Percentiles rank a stretch among this genome's conserved stretches.
phyloP scores from a whole-genome alignment of 1,140 invertebrate genomes.

The Drosophila pseudoananassae region DNA sequence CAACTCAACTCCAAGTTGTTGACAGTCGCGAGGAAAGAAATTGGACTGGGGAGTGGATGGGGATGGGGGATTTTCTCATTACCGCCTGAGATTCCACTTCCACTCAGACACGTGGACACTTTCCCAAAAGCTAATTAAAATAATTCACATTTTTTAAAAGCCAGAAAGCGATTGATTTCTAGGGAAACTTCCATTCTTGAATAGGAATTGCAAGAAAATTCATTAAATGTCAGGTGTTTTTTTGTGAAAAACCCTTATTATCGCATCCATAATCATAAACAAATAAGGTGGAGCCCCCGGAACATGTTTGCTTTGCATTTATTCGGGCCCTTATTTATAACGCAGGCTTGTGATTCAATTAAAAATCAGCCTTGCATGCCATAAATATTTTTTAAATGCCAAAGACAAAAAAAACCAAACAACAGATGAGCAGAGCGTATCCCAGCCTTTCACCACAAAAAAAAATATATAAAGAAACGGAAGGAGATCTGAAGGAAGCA shows the following conservation, averaged over 20 bases:
- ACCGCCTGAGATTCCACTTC: constrained; percentile 5
- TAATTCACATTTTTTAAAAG: constrained; percentile 10
- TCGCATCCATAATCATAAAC: constrained; percentile 29
- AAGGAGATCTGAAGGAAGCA: constrained; percentile 23
- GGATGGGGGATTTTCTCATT: constrained; percentile 40
- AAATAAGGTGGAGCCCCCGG: constrained; percentile 24
- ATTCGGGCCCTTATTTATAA: constrained; percentile 11
- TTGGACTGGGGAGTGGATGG: too few relatives aligned
- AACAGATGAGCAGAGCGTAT: constrained; percentile 21
- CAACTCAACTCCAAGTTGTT: constrained; percentile 25
- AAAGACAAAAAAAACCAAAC: constrained; percentile 16
- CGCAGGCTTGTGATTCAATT: constrained; percentile 44
- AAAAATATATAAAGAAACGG: constrained; percentile 21
- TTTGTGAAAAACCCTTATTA: not conserved
- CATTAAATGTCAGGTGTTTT: not conserved
- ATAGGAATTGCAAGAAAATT: not conserved
- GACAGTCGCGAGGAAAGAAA: constrained; percentile 9
- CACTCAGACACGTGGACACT: constrained; percentile 41
- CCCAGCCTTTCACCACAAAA: constrained; percentile 28
- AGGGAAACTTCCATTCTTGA: too few relatives aligned
- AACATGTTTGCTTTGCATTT: constrained; percentile 23
- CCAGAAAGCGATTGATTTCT: constrained; percentile 34
- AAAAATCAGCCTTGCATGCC: constrained; percentile 43
- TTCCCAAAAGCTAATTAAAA: constrained; percentile 47
- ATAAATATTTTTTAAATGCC: constrained; percentile 47